Conservation (phyloP, 2,113 vertebrate species). For the Oenanthe melanoleuca region DNA sequence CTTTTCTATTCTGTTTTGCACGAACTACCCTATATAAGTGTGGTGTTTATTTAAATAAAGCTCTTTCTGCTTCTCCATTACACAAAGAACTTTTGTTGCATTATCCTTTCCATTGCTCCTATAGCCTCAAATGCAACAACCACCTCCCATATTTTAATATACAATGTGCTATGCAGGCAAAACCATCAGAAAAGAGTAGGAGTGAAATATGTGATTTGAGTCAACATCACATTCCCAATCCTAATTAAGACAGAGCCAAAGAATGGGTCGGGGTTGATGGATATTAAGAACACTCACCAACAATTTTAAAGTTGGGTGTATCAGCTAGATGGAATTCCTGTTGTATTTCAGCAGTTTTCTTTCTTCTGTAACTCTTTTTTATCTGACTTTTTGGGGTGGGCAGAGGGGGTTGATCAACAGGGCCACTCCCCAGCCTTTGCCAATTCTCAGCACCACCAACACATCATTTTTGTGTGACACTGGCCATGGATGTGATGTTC, state of each 20-base stretch:
- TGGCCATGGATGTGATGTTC: background rate
- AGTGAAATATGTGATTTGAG: background rate
- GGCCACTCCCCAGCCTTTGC: background rate
- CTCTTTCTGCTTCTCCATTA: too few relatives aligned
- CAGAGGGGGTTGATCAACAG: background rate
- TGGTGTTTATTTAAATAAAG: too few relatives aligned
- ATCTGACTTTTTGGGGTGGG: background rate
- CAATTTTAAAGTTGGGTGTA: background rate
- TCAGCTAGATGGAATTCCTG: background rate
- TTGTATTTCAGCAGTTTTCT: background rate
- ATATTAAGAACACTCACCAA: background rate
- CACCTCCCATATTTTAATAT: background rate
- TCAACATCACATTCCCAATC: background rate
- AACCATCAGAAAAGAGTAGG: background rate
- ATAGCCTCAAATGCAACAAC: too few relatives aligned
- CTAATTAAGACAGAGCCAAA: background rate
- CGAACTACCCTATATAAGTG: too few relatives aligned
- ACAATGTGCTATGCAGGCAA: background rate
- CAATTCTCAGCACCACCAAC: accelerated
- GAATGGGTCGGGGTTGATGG: background rate
- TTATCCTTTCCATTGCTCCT: too few relatives aligned
- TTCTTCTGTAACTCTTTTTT: background rate
- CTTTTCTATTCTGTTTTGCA: too few relatives aligned
- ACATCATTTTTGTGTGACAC: accelerated
- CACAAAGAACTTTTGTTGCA: too few relatives aligned